These are phyloP conservation scores for Dendrolimus pini DNA, from an alignment of 2,888 invertebrate genomes.

Conservation along the genomic window DNA sequence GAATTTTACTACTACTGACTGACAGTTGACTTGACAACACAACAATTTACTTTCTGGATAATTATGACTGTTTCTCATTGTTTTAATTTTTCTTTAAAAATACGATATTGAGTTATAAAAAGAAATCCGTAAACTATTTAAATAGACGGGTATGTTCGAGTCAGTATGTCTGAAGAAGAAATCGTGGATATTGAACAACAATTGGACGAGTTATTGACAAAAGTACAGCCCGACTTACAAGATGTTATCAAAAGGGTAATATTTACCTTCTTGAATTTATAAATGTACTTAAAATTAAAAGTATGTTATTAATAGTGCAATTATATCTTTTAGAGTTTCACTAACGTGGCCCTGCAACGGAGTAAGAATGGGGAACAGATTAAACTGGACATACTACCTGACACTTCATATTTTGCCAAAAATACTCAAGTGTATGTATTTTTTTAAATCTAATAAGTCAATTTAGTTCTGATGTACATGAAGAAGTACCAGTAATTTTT, in stretches of 20 bases:
- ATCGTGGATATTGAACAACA: constrained; percentile 64
- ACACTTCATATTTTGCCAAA: constrained; percentile 72
- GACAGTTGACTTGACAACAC: constrained; percentile 23
- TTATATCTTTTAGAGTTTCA: constrained; percentile 68
- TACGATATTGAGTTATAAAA: constrained; percentile 10
- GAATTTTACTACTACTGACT: too few species aligned
- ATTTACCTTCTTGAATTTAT: constrained; percentile 18
- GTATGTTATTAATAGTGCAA: constrained; percentile 1
- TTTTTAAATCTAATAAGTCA: background rate
- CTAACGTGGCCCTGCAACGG: constrained; percentile 74
- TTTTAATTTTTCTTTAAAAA: constrained; percentile 18
- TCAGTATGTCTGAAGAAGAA: constrained; percentile 55
- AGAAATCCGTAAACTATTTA: constrained; percentile 10
- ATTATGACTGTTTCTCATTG: constrained; percentile 6
- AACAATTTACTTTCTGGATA: constrained; percentile 21
- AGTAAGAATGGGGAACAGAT: constrained; percentile 65
- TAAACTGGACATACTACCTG: constrained; percentile 62
- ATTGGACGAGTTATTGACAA: constrained; percentile 62
- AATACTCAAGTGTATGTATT: constrained; percentile 76
- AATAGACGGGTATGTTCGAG: constrained; percentile 27
- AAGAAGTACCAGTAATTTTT: too few species aligned
- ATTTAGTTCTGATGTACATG: too few species aligned
- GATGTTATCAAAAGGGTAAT: constrained; percentile 78
- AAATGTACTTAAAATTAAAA: background rate
- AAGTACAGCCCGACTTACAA: constrained; percentile 73